Conservation (phyloP, 2,888 invertebrate species). For the Eurytoma adleriae region DNA sequence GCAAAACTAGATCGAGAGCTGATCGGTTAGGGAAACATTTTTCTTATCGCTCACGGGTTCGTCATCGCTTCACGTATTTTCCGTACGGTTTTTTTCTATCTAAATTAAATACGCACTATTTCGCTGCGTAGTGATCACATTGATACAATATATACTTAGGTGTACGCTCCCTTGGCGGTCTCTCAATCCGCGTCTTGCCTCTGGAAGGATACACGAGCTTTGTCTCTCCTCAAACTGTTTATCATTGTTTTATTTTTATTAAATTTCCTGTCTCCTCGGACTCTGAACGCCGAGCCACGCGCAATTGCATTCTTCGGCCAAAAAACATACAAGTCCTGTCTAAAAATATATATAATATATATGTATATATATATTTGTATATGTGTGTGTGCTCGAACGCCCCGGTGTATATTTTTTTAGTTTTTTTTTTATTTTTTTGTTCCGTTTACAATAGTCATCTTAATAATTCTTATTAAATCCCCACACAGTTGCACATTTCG, state of each 20-base stretch:
- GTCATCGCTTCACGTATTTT: neutral
- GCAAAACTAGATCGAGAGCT: slow-evolving; percentile 58
- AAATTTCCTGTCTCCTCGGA: slow-evolving; percentile 40
- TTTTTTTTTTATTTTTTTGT: slow-evolving; percentile 27
- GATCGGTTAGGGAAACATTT: slow-evolving; percentile 47
- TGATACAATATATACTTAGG: slow-evolving; percentile 61
- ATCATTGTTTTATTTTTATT: slow-evolving; percentile 32
- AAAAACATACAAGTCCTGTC: slow-evolving; percentile 67
- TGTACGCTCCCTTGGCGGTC: slow-evolving; percentile 59
- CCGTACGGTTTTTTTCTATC: slow-evolving; percentile 38
- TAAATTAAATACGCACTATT: slow-evolving; percentile 55
- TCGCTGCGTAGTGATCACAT: slow-evolving; percentile 57
- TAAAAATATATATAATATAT: slow-evolving; percentile 68
- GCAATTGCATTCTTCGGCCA: slow-evolving; percentile 59
- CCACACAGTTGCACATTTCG: slow-evolving; percentile 41
- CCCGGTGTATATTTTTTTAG: slow-evolving; percentile 57
- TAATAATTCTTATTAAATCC: slow-evolving; percentile 52
- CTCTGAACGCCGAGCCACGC: slow-evolving; percentile 53
- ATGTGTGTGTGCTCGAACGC: slow-evolving; percentile 60
- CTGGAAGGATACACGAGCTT: slow-evolving; percentile 57
- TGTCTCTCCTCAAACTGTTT: slow-evolving; percentile 5
- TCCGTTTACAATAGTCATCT: slow-evolving; percentile 53
- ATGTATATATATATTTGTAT: slow-evolving; percentile 58
- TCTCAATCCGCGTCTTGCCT: slow-evolving; percentile 58
- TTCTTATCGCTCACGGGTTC: neutral